Evolutionary conservation across 1,140 invertebrate genomes (phyloP), one percentile per base, ranked within the genome.

Genomic region (Hypsibius dujardini): DNA sequence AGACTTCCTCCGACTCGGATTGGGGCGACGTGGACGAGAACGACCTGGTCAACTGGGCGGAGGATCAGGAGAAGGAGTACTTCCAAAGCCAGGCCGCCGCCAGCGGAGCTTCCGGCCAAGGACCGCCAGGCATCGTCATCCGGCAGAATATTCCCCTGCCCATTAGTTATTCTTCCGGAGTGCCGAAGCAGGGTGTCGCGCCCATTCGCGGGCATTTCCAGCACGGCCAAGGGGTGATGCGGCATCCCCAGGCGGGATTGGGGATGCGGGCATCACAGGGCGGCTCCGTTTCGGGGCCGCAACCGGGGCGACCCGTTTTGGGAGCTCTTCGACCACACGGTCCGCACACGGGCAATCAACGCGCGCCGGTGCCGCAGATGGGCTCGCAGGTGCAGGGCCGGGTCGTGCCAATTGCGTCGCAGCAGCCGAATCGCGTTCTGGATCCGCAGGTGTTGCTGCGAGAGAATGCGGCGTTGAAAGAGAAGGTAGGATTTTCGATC

Each of bases 21-120:
- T 56, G 50, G 50, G 50, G 50, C 50, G 50, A 56, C 7, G 50
- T 12, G 50, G 50, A 56, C 50, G 50, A 56, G 50, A 56, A 56
- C 50, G 7, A 12, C 50, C 50, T 56, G 50, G 7, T 7, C 50
- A 56, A 56, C 50, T 7, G 7, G 50, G 50, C 28, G 28, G 28
- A 28, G 28, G 28, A 28, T 28, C 28, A 28, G 28, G 28, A 56
- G 50, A n/a, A 56, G n/a, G 50, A 56, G n/a, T 56, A 56, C 50
- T 12, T 56, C 7, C 7, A 7, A 7, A 56, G 50, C n/a, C 50
- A 56, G n/a, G 50, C 50, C 50, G 50, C 50, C 50, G n/a, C 7
- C 50, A 56, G n/a, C 7, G 7, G n/a, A 56, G 50, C 50, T 56
- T 56, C 50, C 7, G 7, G 7, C 7, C n/a, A 7, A 7, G n/a